Evolutionary conservation across 2,888 invertebrate species (phyloP).

Genomic region (Calameuta filiformis): DNA sequence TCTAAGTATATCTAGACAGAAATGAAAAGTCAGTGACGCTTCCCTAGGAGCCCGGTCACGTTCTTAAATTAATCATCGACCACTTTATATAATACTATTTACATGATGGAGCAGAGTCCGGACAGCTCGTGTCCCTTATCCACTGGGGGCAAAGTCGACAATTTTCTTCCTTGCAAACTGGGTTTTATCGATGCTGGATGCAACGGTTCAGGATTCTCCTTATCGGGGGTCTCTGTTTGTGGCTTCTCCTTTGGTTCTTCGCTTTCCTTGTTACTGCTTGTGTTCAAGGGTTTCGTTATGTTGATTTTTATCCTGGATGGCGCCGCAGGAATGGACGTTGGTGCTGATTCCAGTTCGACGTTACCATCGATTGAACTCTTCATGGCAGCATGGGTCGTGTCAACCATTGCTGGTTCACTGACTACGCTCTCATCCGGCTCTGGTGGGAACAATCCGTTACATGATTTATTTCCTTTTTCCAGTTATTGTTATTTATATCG

Average conservation of each 20-base stretch:
- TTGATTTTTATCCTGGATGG: slow-evolving; percentile 79
- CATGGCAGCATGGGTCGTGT: slow-evolving; percentile 70
- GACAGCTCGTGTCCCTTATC: slow-evolving; percentile 83
- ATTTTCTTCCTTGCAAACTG: slow-evolving; percentile 72
- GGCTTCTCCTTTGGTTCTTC: slow-evolving; percentile 51
- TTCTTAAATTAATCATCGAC: neutral
- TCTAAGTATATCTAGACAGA: neutral
- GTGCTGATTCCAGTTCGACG: slow-evolving; percentile 73
- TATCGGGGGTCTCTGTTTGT: slow-evolving; percentile 63
- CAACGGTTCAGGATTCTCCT: slow-evolving; percentile 53
- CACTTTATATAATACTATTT: slow-evolving; percentile 48
- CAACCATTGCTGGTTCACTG: slow-evolving; percentile 64
- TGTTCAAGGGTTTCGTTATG: slow-evolving; percentile 76
- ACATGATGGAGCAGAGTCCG: slow-evolving; percentile 89
- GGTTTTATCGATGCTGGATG: slow-evolving; percentile 72
- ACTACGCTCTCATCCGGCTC: slow-evolving; percentile 69
- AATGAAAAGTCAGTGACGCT: neutral
- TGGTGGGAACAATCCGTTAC: slow-evolving; percentile 21
- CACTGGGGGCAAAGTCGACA: slow-evolving; percentile 79
- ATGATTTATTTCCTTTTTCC: neutral
- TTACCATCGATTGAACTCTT: slow-evolving; percentile 83
- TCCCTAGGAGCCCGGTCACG: neutral
- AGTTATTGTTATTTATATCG: neutral
- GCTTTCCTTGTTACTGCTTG: slow-evolving; percentile 52
- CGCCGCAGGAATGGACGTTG: slow-evolving; percentile 64